A percentile compares a stretch with the other conserved stretches of the same genome.
Evolutionary conservation across 2,113 vertebrate species (phyloP).

Genomic region (Psilopogon haemacephalus): DNA sequence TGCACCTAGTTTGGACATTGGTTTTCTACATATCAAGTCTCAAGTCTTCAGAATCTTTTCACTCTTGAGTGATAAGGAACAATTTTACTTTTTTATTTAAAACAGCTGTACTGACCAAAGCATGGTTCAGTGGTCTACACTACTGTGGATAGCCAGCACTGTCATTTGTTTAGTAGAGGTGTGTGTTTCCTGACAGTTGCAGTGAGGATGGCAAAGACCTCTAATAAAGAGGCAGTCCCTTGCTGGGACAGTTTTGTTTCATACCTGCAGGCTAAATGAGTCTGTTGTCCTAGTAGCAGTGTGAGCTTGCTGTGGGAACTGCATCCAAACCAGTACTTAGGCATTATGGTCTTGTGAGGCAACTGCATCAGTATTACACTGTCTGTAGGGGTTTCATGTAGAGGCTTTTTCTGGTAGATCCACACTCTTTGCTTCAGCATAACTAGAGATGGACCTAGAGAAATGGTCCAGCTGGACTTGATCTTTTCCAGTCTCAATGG

Average conservation of each 20-base stretch:
- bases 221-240: neutral
- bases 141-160: neutral
- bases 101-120: neutral
- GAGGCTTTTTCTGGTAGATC: neutral
- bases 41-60: neutral
- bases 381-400: accelerated
- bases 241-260: neutral
- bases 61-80: neutral
- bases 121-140: neutral
- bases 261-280: neutral
- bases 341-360: neutral
- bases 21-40: neutral
- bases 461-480: neutral
- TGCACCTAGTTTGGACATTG: neutral
- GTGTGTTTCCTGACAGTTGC: neutral
- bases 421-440: neutral
- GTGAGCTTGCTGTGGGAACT: neutral
- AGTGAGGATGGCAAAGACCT: neutral
- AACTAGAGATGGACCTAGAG: neutral
- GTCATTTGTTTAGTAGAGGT: accelerated
- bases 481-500: too few species aligned
- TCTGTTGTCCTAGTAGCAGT: neutral
- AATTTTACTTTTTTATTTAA: neutral
- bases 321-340: neutral
- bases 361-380: neutral